Percentiles rank a stretch among this genome's conserved stretches.
Evolutionary conservation across 2,888 invertebrate species (phyloP).

Genomic region (Diabrotica balteata): DNA sequence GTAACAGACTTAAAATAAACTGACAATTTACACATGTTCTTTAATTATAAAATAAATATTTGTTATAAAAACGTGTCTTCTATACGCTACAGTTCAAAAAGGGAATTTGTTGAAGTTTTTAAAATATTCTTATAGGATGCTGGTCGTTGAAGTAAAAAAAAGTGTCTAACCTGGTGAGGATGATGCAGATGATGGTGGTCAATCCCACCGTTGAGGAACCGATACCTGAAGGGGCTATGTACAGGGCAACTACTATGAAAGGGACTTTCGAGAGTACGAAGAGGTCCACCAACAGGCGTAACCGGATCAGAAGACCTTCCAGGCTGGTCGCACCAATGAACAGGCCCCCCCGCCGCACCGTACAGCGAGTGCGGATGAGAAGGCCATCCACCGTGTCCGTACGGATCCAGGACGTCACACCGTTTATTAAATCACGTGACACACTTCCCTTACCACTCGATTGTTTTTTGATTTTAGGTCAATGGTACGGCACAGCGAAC

Average conservation of each 20-base stretch:
- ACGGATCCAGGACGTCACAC: conserved; percentile 60
- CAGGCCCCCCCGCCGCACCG: conserved; percentile 51
- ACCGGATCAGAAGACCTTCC: conserved; percentile 63
- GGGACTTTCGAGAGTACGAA: conserved; percentile 60
- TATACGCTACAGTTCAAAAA: no score
- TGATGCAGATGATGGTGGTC: conserved; percentile 58
- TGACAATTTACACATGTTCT: no score
- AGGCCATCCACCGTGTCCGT: conserved; percentile 61
- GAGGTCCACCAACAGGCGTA: conserved; percentile 60
- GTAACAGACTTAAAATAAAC: no score
- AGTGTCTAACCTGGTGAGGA: conserved; percentile 49
- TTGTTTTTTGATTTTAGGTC: conserved; percentile 12
- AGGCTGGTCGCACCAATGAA: conserved; percentile 55
- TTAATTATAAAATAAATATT: no score
- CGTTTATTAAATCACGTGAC: conserved; percentile 30
- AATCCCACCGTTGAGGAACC: conserved; percentile 64
- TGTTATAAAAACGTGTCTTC: no score
- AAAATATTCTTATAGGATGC: no score
- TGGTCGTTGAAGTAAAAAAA: no score
- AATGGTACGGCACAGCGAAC: conserved; percentile 6
- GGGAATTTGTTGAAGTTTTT: no score
- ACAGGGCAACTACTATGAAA: conserved; percentile 71
- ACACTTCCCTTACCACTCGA: conserved; percentile 29
- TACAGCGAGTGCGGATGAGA: conserved; percentile 52
- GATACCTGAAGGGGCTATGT: conserved; percentile 76